Evolutionary conservation across 2,888 invertebrate genomes (phyloP).

Genomic region (Chrysolina oricalcia): DNA sequence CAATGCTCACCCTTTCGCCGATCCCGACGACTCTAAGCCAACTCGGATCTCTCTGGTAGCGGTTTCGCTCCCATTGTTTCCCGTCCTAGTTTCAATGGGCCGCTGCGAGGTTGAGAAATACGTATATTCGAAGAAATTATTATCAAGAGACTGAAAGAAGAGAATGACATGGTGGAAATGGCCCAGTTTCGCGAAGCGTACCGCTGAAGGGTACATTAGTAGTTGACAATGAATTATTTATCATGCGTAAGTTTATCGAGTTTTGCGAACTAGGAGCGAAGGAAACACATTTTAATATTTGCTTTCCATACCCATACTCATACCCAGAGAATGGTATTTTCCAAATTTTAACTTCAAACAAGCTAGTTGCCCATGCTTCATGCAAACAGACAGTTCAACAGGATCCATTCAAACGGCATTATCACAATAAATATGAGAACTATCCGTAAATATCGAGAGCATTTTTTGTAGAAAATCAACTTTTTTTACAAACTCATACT

Average conservation of each 20-base stretch:
- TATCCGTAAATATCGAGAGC: too few relatives aligned
- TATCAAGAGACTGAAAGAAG: conserved; percentile 12
- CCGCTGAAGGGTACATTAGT: neutral
- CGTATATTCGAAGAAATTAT: conserved; percentile 20
- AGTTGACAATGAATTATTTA: conserved; percentile 15
- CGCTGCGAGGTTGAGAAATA: neutral
- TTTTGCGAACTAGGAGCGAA: neutral
- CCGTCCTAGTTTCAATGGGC: neutral
- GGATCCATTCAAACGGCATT: too few relatives aligned
- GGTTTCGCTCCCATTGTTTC: conserved; percentile 22
- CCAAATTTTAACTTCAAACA: too few relatives aligned
- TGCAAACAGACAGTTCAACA: too few relatives aligned
- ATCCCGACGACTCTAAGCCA: conserved; percentile 1
- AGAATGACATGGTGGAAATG: conserved; percentile 10
- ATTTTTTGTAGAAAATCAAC: too few relatives aligned
- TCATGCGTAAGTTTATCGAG: neutral
- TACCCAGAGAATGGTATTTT: neutral
- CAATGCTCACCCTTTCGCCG: neutral
- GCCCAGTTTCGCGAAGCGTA: neutral
- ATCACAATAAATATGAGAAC: too few relatives aligned
- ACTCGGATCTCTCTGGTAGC: conserved; percentile 13
- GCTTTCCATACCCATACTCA: too few relatives aligned
- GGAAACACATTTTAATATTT: too few relatives aligned
- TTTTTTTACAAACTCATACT: too few relatives aligned
- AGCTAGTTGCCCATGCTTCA: too few relatives aligned